A percentile compares a stretch with the other conserved stretches of the same genome.
Evolutionary conservation across 2,797 vertebrate species (phyloP).

Genomic region (Merluccius polli): DNA sequence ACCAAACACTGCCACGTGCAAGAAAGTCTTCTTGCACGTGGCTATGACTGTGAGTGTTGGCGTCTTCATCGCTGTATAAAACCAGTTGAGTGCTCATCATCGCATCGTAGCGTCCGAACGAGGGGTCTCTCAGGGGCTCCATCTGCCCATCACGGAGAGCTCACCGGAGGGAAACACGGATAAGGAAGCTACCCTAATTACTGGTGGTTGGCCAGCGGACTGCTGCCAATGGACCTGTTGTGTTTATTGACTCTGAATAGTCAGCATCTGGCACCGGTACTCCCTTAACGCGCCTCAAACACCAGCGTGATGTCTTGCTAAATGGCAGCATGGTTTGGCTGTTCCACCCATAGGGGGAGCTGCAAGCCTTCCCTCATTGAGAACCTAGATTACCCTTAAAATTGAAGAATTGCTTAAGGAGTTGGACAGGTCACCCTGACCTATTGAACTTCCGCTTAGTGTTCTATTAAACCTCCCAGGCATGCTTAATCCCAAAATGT

Average conservation of each 20-base stretch:
- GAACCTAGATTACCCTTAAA: neutral
- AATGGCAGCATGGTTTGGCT: constrained; percentile 20
- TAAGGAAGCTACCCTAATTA: constrained; percentile 41
- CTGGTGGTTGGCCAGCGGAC: constrained; percentile 42
- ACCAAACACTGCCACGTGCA: neutral
- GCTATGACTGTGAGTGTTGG: neutral
- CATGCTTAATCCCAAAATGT: neutral
- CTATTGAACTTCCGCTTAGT: constrained; percentile 1
- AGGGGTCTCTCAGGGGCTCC: constrained; percentile 1
- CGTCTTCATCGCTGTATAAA: neutral
- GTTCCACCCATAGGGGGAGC: constrained; percentile 42
- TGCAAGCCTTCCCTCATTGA: constrained; percentile 18
- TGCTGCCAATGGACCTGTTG: constrained; percentile 24
- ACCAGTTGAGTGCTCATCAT: neutral
- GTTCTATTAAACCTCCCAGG: constrained; percentile 6
- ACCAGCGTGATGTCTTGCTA: constrained; percentile 14
- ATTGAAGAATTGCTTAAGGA: neutral
- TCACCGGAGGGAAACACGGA: constrained; percentile 16
- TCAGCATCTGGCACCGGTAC: constrained; percentile 38
- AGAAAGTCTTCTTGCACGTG: neutral
- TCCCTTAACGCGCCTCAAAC: constrained; percentile 29
- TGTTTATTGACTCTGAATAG: constrained; percentile 37
- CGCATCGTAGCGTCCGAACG: neutral
- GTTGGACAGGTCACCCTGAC: neutral
- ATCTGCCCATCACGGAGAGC: constrained; percentile 23